Conservation (phyloP, 2,113 vertebrate species). For the Syngnathus floridae region DNA sequence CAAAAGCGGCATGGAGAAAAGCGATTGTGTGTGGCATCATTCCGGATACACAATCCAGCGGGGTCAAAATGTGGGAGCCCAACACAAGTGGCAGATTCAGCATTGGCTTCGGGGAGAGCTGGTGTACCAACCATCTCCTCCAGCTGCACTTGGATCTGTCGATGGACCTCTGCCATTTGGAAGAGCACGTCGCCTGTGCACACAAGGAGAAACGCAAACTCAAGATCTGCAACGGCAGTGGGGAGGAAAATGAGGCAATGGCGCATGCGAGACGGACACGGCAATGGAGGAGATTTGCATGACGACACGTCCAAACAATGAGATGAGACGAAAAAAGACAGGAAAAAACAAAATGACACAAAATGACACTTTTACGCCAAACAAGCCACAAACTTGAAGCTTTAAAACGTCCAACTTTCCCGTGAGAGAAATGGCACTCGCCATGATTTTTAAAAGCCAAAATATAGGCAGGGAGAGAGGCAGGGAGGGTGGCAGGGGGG, state of each 20-base stretch:
- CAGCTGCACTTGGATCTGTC: slow-evolving; percentile 96
- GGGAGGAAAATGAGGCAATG: slow-evolving; percentile 16
- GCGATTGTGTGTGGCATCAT: too few species aligned
- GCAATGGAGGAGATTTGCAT: slow-evolving; percentile 10
- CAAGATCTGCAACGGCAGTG: not conserved
- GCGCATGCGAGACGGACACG: slow-evolving; percentile 56
- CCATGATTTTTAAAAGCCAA: slow-evolving; percentile 4
- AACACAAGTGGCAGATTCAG: too few species aligned
- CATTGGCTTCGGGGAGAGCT: not conserved
- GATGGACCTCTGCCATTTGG: slow-evolving; percentile 98
- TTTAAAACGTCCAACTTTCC: not conserved
- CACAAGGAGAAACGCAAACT: slow-evolving; percentile 35
- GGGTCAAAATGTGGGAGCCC: too few species aligned
- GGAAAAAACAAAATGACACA: slow-evolving; percentile 8
- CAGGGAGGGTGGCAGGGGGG: not conserved
- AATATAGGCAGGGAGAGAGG: not conserved
- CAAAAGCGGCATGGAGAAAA: too few species aligned
- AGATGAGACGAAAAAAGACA: not conserved
- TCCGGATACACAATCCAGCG: too few species aligned
- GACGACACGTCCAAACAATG: not conserved
- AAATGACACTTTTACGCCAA: not conserved
- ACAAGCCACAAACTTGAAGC: not conserved
- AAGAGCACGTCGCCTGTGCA: slow-evolving; percentile 91
- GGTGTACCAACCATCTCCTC: slow-evolving; percentile 89
- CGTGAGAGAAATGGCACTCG: slow-evolving; percentile 13